These are phyloP conservation scores for Diplazon laetatorius DNA, from an alignment of 2,888 invertebrate species.

Conservation along the genomic window DNA sequence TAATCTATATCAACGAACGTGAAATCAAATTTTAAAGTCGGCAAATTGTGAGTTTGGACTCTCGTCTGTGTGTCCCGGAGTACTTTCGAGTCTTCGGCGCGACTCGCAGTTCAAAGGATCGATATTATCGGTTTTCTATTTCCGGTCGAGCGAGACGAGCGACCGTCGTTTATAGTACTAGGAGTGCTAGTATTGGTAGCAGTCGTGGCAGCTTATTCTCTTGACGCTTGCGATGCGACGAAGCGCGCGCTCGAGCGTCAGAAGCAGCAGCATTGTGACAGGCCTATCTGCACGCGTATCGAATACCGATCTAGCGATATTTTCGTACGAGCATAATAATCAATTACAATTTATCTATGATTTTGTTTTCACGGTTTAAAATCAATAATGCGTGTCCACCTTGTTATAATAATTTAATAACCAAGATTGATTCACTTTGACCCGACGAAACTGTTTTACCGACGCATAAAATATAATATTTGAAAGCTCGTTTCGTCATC, in stretches of 20 bases:
- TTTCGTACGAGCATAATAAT: constrained; percentile 30
- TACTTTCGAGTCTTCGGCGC: constrained; percentile 20
- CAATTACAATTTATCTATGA: constrained; percentile 29
- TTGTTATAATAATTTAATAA: neutral
- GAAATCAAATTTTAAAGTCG: constrained; percentile 10
- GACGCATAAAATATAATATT: too few relatives aligned
- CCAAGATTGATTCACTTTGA: neutral
- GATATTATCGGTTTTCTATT: constrained; percentile 62
- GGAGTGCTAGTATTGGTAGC: too few relatives aligned
- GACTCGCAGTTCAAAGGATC: constrained; percentile 34
- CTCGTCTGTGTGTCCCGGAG: neutral
- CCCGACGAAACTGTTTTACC: neutral
- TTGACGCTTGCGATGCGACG: constrained; percentile 27
- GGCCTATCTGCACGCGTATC: constrained; percentile 29
- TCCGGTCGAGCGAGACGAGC: constrained; percentile 39
- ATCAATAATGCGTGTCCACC: constrained; percentile 1
- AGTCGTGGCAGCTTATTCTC: constrained; percentile 28
- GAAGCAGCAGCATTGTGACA: neutral
- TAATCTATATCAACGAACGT: neutral
- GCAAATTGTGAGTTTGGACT: constrained; percentile 20
- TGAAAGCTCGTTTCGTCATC: too few relatives aligned
- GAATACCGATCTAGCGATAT: constrained; percentile 49
- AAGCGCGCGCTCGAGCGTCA: neutral
- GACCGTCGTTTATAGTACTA: constrained; percentile 16
- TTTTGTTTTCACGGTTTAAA: constrained; percentile 19